phyloP scores from a whole-genome alignment of 2,888 invertebrate genomes.

The Microdon myrmicae region DNA sequence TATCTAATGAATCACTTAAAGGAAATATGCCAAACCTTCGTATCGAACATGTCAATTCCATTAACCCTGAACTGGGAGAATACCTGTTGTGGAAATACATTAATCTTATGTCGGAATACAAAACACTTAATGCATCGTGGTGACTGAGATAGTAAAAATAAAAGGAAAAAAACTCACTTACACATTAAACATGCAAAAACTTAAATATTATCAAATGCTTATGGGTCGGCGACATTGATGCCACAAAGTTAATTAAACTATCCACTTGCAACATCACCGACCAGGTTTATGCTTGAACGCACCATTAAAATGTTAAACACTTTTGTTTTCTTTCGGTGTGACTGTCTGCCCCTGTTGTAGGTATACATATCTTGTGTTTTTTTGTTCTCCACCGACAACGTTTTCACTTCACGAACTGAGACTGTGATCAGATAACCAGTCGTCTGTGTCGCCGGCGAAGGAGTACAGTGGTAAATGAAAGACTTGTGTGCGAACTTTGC shows the following conservation, averaged over 20 bases:
- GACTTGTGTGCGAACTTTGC: constrained; percentile 26
- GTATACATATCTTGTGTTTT: neutral
- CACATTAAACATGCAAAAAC: neutral
- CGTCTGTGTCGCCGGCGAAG: constrained; percentile 7
- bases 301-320: constrained; percentile 39
- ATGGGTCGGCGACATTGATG: no score
- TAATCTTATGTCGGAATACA: constrained; percentile 14
- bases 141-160: neutral
- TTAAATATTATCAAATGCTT: neutral
- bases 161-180: neutral
- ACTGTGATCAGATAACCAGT: constrained; percentile 39
- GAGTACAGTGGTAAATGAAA: constrained; percentile 25
- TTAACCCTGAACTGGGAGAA: constrained; percentile 38
- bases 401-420: constrained; percentile 22
- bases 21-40: constrained; percentile 37
- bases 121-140: neutral
- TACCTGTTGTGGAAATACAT: constrained; percentile 29
- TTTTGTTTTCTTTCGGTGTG: constrained; percentile 45
- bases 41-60: constrained; percentile 41
- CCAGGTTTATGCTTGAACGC: constrained; percentile 27
- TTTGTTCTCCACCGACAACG: constrained; percentile 6
- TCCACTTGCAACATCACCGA: constrained; percentile 8
- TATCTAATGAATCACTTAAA: constrained; percentile 45
- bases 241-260: constrained; percentile 37
- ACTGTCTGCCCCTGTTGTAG: constrained; percentile 3